Evolutionary conservation across 2,888 invertebrate genomes (phyloP).

Genomic region (Danaus chrysippus): DNA sequence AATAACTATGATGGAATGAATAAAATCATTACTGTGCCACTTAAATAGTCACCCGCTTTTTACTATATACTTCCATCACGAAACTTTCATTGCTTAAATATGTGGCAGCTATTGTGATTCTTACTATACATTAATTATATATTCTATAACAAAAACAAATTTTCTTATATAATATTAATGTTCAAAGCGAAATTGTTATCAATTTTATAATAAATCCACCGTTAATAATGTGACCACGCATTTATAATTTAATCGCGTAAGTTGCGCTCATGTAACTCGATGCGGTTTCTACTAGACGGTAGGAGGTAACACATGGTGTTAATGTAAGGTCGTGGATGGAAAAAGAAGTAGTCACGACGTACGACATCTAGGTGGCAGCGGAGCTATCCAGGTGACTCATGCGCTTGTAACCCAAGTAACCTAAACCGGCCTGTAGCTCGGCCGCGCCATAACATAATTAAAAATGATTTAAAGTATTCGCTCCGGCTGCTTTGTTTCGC

Average conservation of each 20-base stretch:
- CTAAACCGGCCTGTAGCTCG: constrained; percentile 55
- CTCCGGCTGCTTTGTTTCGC: constrained; percentile 80
- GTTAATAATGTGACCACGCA: neutral
- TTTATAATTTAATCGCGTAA: constrained; percentile 1
- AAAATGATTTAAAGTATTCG: constrained; percentile 80
- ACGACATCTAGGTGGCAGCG: constrained; percentile 25
- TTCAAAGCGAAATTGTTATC: neutral
- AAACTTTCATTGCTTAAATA: constrained; percentile 4
- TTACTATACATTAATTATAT: neutral
- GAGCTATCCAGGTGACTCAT: constrained; percentile 34
- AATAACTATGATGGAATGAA: constrained; percentile 62
- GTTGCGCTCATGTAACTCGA: constrained; percentile 17
- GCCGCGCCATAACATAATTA: constrained; percentile 78
- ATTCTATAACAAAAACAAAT: neutral
- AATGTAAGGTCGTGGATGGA: constrained; percentile 19
- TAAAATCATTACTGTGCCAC: constrained; percentile 53
- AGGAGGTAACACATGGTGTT: constrained; percentile 18
- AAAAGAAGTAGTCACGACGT: constrained; percentile 13
- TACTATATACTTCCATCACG: constrained; percentile 13
- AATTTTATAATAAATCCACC: neutral
- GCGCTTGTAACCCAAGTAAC: constrained; percentile 45
- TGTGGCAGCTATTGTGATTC: neutral
- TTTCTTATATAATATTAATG: neutral
- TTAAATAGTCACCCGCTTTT: constrained; percentile 43
- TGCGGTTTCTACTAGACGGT: constrained; percentile 24